These are phyloP conservation scores for Lysandra bellargus DNA, from an alignment of 2,888 invertebrate species.

Conservation along the genomic window DNA sequence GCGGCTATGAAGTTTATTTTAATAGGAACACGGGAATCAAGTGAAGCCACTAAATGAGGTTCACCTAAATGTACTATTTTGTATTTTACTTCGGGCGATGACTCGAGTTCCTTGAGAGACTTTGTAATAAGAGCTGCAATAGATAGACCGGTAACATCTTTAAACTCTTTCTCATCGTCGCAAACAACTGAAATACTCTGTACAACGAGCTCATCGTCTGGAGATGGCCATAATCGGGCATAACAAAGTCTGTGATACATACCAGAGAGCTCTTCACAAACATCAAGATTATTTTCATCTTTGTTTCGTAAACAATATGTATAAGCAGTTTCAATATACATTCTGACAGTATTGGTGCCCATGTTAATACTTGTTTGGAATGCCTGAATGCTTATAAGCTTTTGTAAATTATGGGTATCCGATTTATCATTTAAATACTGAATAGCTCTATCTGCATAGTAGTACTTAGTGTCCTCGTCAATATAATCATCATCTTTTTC, in stretches of 20 bases:
- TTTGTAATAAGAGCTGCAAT: conserved; percentile 49
- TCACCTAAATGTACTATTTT: conserved; percentile 60
- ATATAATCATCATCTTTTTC: conserved; percentile 52
- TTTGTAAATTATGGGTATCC: conserved; percentile 57
- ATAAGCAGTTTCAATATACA: conserved; percentile 63
- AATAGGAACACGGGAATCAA: conserved; percentile 53
- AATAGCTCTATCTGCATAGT: conserved; percentile 60
- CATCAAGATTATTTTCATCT: conserved; percentile 46
- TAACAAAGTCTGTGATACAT: conserved; percentile 57
- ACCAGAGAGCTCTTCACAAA: conserved; percentile 64
- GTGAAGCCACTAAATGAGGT: conserved; percentile 57
- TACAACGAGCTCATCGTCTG: conserved; percentile 59
- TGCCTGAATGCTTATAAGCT: conserved; percentile 58
- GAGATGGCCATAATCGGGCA: conserved; percentile 60
- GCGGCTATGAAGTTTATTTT: conserved; percentile 55
- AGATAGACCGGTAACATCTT: conserved; percentile 55
- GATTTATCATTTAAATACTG: conserved; percentile 53
- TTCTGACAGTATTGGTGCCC: conserved; percentile 53
- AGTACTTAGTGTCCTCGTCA: conserved; percentile 59
- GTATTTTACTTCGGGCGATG: conserved; percentile 47
- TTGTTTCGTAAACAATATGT: conserved; percentile 59
- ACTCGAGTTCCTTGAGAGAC: conserved; percentile 55
- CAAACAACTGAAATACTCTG: conserved; percentile 56
- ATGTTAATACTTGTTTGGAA: conserved; percentile 53
- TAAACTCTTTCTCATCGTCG: conserved; percentile 57